Base-by-base conservation (phyloP, 2,113 vertebrate genomes). In the Microtus pennsylvanicus region DNA sequence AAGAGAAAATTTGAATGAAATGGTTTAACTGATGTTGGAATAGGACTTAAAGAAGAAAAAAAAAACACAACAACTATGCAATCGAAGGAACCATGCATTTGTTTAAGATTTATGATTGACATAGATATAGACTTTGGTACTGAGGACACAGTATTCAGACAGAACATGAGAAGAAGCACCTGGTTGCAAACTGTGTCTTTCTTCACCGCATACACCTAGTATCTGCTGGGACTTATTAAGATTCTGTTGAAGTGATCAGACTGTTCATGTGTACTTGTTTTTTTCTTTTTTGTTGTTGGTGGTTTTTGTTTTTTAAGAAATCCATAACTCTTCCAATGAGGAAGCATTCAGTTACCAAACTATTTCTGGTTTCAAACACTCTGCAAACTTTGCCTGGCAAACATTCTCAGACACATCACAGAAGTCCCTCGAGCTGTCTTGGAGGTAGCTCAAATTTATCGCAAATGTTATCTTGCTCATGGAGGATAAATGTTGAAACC, bases 291-390 rank as follows among this genome's bases (percentile, higher is more conserved):
- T 70, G 35, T n/a, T 72, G 70, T 72, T 47, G 7, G 45, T 45
- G 26, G n/a, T 87, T 87, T 87, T 50, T 70, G 2, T 63, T 85
- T 76, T 82, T 77, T 7, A 14, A 75, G 85, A 90, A 87, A 80
- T 90, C 78, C 70, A 67, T 24, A 38, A 17, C 33, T 58, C 75
- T 92, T 55, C 80, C 86, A 90, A 21, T 77, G 38, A 96, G 92
- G 95, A 97, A 96, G 38, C 80, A 92, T 96, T 96, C 92, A 94
- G 85, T 97, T 92, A 97, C 94, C 42, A 90, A 58, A 38, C 55
- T 90, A 81, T 94, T 95, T 87, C 90, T 92, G 55, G 65, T 88
- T 90, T 63, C 96, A 94, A 95, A 63, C 77, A 85, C 87, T 92
- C 91, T 90, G 83, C 87, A 95, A 89, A 87, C 70, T 88, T 72